These are phyloP conservation scores for Oreonectes daqikongensis DNA, from an alignment of 2,797 vertebrate species.

Conservation along the genomic window DNA sequence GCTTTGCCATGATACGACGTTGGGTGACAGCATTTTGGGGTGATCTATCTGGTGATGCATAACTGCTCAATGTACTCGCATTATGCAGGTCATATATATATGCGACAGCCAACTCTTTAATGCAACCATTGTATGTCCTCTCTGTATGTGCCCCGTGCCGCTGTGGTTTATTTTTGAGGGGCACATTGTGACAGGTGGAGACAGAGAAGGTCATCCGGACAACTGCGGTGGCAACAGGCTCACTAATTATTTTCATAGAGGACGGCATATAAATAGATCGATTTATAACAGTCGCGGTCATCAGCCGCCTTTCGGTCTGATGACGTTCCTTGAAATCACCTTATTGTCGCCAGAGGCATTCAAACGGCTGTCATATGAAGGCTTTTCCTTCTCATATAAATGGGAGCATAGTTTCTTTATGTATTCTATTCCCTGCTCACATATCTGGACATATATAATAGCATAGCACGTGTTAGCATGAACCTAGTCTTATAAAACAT, in stretches of 20 bases:
- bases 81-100: not conserved
- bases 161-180: constrained; percentile 57
- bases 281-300: constrained; percentile 39
- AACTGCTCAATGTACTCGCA: not conserved
- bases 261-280: constrained; percentile 62
- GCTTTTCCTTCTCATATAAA: not conserved
- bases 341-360: constrained; percentile 28
- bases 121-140: constrained; percentile 10
- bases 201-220: constrained; percentile 60
- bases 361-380: not conserved
- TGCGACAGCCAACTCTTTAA: constrained; percentile 57
- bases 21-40: not conserved
- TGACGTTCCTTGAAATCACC: constrained; percentile 54
- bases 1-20: not conserved
- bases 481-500: not conserved
- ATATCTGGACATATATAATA: not conserved
- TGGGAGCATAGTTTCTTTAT: not conserved
- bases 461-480: not conserved
- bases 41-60: not conserved
- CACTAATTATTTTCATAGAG: constrained; percentile 72
- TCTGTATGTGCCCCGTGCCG: not conserved
- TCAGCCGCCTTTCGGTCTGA: constrained; percentile 56
- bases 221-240: constrained; percentile 53
- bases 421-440: not conserved
- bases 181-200: constrained; percentile 48